A percentile compares a stretch with the other conserved stretches of the same genome.
Evolutionary conservation across 2,888 invertebrate species (phyloP).

Genomic region (Hypsopygia costalis): DNA sequence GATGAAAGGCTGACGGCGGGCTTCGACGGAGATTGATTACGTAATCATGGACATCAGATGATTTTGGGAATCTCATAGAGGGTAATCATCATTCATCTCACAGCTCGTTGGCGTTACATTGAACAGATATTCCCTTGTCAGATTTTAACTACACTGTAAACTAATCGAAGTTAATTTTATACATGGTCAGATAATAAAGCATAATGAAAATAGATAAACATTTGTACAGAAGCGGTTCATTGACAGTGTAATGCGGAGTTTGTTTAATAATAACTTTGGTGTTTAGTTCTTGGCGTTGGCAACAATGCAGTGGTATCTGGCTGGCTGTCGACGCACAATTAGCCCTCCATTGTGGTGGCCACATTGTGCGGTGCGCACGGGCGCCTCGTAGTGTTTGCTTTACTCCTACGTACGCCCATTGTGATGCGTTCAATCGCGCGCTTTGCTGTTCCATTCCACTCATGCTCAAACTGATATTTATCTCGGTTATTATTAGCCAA

Average conservation of each 20-base stretch:
- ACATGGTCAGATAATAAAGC: constrained; percentile 35
- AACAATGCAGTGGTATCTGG: constrained; percentile 53
- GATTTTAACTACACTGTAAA: constrained; percentile 40
- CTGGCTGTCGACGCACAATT: constrained; percentile 73
- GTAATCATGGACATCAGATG: constrained; percentile 70
- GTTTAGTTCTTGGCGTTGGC: constrained; percentile 35
- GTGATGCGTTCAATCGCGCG: constrained; percentile 56
- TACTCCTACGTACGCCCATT: constrained; percentile 76
- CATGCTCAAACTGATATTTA: constrained; percentile 58
- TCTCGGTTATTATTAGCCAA: constrained; percentile 57
- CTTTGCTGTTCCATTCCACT: constrained; percentile 49
- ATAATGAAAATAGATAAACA: too few species aligned
- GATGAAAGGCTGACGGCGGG: constrained; percentile 70
- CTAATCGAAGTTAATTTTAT: constrained; percentile 45
- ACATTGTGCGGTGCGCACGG: constrained; percentile 57
- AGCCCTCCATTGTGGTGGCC: constrained; percentile 59
- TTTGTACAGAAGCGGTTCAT: constrained; percentile 21
- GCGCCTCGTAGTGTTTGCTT: constrained; percentile 48
- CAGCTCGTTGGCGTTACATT: constrained; percentile 63
- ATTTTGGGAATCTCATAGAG: constrained; percentile 72
- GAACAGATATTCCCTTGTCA: constrained; percentile 39
- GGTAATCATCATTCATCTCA: constrained; percentile 73
- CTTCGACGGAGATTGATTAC: constrained; percentile 75
- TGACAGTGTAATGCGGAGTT: constrained; percentile 20
- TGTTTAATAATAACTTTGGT: constrained; percentile 34